Evolutionary conservation across 2,113 vertebrate species (phyloP).

Genomic region (Poeciliopsis retropinna): DNA sequence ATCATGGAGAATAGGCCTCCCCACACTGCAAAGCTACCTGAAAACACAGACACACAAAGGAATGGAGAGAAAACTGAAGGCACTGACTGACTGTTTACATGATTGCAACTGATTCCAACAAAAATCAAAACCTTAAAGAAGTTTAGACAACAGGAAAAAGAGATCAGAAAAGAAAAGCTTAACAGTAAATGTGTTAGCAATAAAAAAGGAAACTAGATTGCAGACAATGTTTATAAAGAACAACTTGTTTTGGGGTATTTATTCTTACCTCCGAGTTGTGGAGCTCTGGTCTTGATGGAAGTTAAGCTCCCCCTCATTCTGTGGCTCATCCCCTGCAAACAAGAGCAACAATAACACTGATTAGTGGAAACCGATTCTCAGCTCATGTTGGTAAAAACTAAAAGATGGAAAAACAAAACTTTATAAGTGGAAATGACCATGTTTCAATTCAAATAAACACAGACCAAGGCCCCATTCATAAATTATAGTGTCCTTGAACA

Average conservation of each 20-base stretch:
- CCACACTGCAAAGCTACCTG: conserved; percentile 97
- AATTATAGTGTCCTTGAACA: background rate
- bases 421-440: background rate
- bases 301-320: conserved; percentile 91
- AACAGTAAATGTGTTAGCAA: background rate
- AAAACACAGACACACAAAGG: conserved; percentile 1
- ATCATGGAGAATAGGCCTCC: conserved; percentile 97
- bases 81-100: too few species aligned
- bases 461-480: too few species aligned
- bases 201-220: background rate
- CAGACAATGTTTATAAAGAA: background rate
- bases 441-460: background rate
- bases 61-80: background rate
- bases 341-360: conserved; percentile 11
- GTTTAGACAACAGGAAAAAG: background rate
- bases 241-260: background rate
- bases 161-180: background rate
- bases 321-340: conserved; percentile 88
- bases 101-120: too few species aligned
- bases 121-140: too few species aligned
- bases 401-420: background rate
- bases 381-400: background rate
- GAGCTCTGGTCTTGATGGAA: conserved; percentile 91
- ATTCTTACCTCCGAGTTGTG: conserved; percentile 90
- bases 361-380: conserved; percentile 1